phyloP scores from a whole-genome alignment of 2,113 vertebrate genomes.

The Pongo abelii region DNA sequence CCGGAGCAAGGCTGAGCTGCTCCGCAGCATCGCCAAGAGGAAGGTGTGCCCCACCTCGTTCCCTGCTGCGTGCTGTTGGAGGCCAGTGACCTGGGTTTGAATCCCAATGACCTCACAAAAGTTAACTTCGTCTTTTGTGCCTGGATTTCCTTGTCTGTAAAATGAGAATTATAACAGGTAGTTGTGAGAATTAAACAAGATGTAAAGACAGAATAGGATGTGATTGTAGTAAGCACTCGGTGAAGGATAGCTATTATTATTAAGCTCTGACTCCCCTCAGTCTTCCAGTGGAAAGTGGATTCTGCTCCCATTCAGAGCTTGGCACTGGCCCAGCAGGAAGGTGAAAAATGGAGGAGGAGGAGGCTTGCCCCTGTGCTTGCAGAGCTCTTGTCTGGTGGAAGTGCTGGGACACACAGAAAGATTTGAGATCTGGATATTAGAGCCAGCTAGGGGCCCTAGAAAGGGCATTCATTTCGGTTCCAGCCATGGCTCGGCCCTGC shows the following conservation, averaged over 20 bases:
- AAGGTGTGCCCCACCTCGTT: conserved; percentile 86
- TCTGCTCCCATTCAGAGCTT: not conserved
- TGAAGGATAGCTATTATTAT: accelerated
- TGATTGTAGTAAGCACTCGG: not conserved
- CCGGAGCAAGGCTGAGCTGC: conserved; percentile 89
- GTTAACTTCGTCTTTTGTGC: not conserved
- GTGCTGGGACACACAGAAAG: not conserved
- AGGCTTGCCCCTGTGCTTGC: not conserved
- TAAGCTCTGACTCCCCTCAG: not conserved
- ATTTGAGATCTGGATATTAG: not conserved
- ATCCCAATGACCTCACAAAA: not conserved
- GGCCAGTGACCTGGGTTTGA: not conserved
- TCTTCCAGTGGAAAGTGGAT: not conserved
- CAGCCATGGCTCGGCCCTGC: no score
- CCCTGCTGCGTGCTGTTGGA: not conserved
- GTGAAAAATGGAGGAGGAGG: not conserved
- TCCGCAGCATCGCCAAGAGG: conserved; percentile 87
- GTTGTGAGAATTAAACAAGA: not conserved
- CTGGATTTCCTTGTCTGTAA: not conserved
- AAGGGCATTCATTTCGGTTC: not conserved
- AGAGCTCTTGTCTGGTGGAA: not conserved
- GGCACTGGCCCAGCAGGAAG: not conserved
- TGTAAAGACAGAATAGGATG: not conserved
- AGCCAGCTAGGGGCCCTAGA: not conserved
- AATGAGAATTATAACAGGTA: not conserved